These are phyloP conservation scores for Apamea monoglypha DNA, from an alignment of 2,888 invertebrate species.

Conservation along the genomic window DNA sequence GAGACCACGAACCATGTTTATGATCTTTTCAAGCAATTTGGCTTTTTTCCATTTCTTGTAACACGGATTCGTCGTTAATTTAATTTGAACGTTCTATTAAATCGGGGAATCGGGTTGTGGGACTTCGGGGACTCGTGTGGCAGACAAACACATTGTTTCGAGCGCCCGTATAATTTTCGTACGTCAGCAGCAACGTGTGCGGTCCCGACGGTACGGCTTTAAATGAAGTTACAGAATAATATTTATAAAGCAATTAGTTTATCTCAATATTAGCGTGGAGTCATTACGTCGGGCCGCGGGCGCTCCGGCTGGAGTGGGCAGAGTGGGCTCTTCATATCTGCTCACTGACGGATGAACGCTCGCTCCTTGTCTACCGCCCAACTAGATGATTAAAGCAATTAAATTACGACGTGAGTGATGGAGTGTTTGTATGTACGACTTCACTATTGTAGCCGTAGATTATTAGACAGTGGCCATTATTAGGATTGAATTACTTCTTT, in stretches of 20 bases:
- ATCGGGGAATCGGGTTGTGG: conserved; percentile 41
- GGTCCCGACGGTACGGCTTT: conserved; percentile 70
- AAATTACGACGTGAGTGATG: conserved; percentile 76
- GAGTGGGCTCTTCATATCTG: conserved; percentile 73
- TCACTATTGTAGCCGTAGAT: conserved; percentile 59
- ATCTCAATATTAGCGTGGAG: conserved; percentile 80
- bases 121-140: conserved; percentile 37
- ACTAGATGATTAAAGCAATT: conserved; percentile 78
- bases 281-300: conserved; percentile 76
- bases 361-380: conserved; percentile 69
- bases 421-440: conserved; percentile 69
- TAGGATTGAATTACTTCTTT: conserved; percentile 37
- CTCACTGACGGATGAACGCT: conserved; percentile 77
- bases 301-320: conserved; percentile 59
- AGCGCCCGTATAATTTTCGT: conserved; percentile 64
- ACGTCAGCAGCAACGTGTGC: conserved; percentile 70
- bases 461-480: conserved; percentile 55
- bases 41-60: conserved; percentile 50
- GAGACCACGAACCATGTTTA: conserved; percentile 42
- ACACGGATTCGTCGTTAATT: conserved; percentile 51
- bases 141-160: conserved; percentile 48
- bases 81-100: conserved; percentile 52
- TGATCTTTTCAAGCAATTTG: conserved; percentile 54
- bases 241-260: conserved; percentile 85
- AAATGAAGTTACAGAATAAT: conserved; percentile 79